phyloP scores from a whole-genome alignment of 1,140 invertebrate species.

The Ephestia elutella region DNA sequence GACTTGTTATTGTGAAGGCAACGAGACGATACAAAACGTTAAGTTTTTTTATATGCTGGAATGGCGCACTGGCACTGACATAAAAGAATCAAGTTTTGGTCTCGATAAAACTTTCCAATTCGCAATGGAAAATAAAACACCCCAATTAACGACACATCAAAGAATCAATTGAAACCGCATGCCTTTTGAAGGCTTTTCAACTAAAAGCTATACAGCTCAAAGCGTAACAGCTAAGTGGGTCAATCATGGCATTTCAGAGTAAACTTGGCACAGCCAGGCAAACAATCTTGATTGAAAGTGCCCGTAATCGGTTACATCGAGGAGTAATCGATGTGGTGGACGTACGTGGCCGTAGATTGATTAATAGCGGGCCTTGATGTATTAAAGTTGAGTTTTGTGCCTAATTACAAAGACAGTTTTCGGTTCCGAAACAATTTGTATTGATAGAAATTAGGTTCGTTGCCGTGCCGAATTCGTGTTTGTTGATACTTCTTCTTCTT shows the following conservation, averaged over 20 bases:
- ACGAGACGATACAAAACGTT: too few species aligned
- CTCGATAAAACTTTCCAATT: too few species aligned
- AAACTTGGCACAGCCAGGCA: slow-evolving; percentile 42
- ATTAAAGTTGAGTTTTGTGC: slow-evolving; percentile 19
- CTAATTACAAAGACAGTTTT: slow-evolving; percentile 16
- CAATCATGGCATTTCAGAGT: slow-evolving; percentile 34
- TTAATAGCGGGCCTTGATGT: slow-evolving; percentile 21
- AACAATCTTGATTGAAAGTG: slow-evolving; percentile 60
- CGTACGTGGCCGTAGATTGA: slow-evolving; percentile 15
- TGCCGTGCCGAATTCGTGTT: too few species aligned
- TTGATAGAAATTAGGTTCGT: too few species aligned
- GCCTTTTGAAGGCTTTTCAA: background rate
- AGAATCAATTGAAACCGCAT: slow-evolving; percentile 1
- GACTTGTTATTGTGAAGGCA: too few species aligned
- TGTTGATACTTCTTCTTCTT: too few species aligned
- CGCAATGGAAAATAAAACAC: background rate
- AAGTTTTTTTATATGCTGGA: too few species aligned
- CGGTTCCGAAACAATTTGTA: background rate
- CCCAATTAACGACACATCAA: background rate
- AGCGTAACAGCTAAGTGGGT: slow-evolving; percentile 31
- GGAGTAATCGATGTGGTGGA: slow-evolving; percentile 28
- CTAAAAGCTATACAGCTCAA: background rate
- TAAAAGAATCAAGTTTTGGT: too few species aligned
- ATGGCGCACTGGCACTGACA: too few species aligned
- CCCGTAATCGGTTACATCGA: slow-evolving; percentile 36